Evolutionary conservation across 1,140 invertebrate genomes (phyloP).

Genomic region (Drosophila tropicalis): DNA sequence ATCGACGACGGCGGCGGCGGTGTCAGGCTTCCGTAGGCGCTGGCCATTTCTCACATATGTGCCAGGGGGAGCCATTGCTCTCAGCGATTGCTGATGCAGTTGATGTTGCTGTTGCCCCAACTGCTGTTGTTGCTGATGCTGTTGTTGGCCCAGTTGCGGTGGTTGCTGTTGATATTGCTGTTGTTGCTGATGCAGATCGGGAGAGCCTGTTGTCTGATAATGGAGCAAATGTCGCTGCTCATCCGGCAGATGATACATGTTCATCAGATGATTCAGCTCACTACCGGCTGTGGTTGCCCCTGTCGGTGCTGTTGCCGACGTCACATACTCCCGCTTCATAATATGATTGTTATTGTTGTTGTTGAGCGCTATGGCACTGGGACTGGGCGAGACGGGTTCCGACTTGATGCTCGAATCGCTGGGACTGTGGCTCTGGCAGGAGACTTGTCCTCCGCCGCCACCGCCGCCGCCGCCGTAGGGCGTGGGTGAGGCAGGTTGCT

Average conservation of each 20-base stretch:
- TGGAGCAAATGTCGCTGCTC: constrained; percentile 83
- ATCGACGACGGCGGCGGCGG: constrained; percentile 48
- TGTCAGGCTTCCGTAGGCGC: constrained; percentile 68
- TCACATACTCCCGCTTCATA: constrained; percentile 88
- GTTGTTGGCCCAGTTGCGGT: constrained; percentile 77
- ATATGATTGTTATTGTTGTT: constrained; percentile 82
- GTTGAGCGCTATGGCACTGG: constrained; percentile 76
- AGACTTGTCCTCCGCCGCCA: constrained; percentile 85
- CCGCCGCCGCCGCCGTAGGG: constrained; percentile 85
- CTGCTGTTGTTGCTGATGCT: constrained; percentile 63
- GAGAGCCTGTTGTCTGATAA: constrained; percentile 73
- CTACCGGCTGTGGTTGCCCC: constrained; percentile 82
- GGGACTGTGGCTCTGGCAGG: constrained; percentile 89
- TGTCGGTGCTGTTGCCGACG: constrained; percentile 67
- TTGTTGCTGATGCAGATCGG: constrained; percentile 83
- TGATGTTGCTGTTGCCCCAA: constrained; percentile 80
- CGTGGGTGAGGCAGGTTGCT: constrained; percentile 84
- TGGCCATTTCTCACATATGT: constrained; percentile 89
- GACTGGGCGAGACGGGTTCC: constrained; percentile 90
- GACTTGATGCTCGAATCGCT: constrained; percentile 92
- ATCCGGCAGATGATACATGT: constrained; percentile 86
- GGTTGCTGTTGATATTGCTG: constrained; percentile 82
- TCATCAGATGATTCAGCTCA: constrained; percentile 86
- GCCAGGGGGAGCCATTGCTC: constrained; percentile 87
- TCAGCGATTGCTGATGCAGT: constrained; percentile 86